Conservation (phyloP, 2,888 invertebrate species). For the Pristionchus japonicus region DNA sequence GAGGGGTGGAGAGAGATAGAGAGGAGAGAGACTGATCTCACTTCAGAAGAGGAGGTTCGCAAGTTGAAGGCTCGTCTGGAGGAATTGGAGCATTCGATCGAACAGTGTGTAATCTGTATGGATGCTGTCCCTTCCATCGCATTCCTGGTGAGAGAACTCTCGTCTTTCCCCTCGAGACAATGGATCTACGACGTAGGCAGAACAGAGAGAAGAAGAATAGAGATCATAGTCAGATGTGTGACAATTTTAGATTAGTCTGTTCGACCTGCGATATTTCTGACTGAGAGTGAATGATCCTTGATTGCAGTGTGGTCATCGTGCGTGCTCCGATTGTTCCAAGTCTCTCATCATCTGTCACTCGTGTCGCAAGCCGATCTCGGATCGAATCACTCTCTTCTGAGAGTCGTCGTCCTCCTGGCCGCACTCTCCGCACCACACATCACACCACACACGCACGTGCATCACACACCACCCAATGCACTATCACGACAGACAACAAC, state of each 20-base stretch:
- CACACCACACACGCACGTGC: neutral
- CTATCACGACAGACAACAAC: constrained; percentile 16
- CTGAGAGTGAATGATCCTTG: too few species aligned
- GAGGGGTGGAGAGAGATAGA: neutral
- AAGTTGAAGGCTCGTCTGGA: constrained; percentile 40
- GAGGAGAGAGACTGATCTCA: neutral
- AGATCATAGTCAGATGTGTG: neutral
- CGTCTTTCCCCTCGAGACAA: too few species aligned
- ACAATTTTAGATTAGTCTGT: too few species aligned
- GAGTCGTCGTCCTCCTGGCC: neutral
- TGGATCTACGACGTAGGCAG: too few species aligned
- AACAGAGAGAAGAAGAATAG: neutral
- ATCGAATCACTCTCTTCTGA: constrained; percentile 43
- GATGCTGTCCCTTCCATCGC: constrained; percentile 38
- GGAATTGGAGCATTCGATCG: constrained; percentile 44
- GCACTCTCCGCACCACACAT: neutral
- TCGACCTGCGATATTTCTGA: too few species aligned
- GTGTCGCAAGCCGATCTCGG: constrained; percentile 44
- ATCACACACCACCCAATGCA: neutral
- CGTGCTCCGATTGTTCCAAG: constrained; percentile 35
- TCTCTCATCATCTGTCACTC: constrained; percentile 36
- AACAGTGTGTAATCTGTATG: constrained; percentile 47
- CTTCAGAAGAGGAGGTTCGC: constrained; percentile 23
- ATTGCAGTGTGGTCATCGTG: constrained; percentile 47
- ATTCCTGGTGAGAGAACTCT: constrained; percentile 20